Percentiles rank a stretch among this genome's conserved stretches.
Conservation (phyloP, 1,140 invertebrate species). For the Bradynema listronoti region DNA sequence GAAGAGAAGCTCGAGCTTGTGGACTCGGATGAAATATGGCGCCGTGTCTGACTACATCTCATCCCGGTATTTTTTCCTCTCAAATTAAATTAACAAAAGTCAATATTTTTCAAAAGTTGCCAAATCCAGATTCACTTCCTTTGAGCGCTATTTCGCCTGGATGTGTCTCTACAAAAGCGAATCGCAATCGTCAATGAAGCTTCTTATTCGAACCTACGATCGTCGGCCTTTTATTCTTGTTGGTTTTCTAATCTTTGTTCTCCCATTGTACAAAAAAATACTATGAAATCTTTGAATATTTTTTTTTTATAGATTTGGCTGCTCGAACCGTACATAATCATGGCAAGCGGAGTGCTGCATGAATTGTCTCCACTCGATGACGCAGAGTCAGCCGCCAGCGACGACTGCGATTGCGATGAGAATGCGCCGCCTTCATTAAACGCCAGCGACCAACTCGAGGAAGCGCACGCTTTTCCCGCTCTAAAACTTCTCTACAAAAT, state of each 20-base stretch:
- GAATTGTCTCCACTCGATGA: not conserved
- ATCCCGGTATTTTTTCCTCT: too few species aligned
- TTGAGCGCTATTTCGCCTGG: constrained; percentile 38
- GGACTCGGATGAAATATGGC: too few species aligned
- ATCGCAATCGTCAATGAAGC: constrained; percentile 42
- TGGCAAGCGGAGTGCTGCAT: constrained; percentile 35
- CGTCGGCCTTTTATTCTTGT: constrained; percentile 41
- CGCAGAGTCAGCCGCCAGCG: not conserved
- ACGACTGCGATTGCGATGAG: not conserved
- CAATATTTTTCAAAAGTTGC: too few species aligned
- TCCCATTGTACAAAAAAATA: too few species aligned
- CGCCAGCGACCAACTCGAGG: too few species aligned
- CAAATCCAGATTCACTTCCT: constrained; percentile 32
- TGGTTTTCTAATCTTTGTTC: not conserved
- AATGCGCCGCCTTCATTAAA: constrained; percentile 5
- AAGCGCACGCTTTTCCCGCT: constrained; percentile 38
- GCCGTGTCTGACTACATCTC: too few species aligned
- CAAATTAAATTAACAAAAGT: too few species aligned
- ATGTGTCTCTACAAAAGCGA: constrained; percentile 41
- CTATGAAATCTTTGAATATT: too few species aligned
- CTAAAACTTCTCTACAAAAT: constrained; percentile 48
- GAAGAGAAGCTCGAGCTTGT: too few species aligned
- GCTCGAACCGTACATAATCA: constrained; percentile 46
- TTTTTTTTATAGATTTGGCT: constrained; percentile 36
- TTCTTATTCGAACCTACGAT: constrained; percentile 41